Base-by-base conservation (phyloP, 2,888 invertebrate species). In the Orchestes rusci region DNA sequence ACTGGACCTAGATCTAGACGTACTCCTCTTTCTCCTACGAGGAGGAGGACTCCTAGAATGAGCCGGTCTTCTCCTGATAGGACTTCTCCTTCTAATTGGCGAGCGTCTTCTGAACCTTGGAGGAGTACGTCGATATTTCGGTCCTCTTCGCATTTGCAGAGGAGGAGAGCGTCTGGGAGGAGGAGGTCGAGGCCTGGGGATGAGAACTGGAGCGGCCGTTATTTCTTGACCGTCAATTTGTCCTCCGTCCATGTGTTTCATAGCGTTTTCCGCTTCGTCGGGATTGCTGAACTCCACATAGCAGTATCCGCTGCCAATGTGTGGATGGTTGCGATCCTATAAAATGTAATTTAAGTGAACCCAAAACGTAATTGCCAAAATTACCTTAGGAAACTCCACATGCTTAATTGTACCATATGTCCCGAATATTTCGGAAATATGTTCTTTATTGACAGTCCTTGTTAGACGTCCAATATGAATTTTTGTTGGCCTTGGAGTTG, bases 221-320 rank as follows among this genome's bases (percentile, higher is more conserved):
- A 97, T 86, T 72, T 94, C 94, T 67, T 94, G 91, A 12, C 92
- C 92, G 71, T 95, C 94, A 61, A 96, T 88, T 71, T 95, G 94
- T 41, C 93, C 99, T 64, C 96, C 97, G 71, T 99, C 96, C 97
- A 99, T 97, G 64, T 96, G 93, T 68, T 96, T 96, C 82, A 97
- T 91, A 1, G 97, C 97, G 67, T 94, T 93, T 66, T 96, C 95
- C 15, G 97, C 96, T 68, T 96, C 95, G 56, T 96, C 96, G 0
- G 93, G 76, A 41, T 82, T 90, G 53, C 81, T 84, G 69, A 87
- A 99, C 62, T 99, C 97, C 2, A 99, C 88, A 67, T 96, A 97
- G 8, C 93, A 94, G 68, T 89, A 90, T 1, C 95, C 94, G 18
- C 90, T 79, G n/a, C 90, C 88, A 56, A 90, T 79, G 62, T 87